phyloP scores from a whole-genome alignment of 2,113 vertebrate genomes.

The Crypturellus undulatus region DNA sequence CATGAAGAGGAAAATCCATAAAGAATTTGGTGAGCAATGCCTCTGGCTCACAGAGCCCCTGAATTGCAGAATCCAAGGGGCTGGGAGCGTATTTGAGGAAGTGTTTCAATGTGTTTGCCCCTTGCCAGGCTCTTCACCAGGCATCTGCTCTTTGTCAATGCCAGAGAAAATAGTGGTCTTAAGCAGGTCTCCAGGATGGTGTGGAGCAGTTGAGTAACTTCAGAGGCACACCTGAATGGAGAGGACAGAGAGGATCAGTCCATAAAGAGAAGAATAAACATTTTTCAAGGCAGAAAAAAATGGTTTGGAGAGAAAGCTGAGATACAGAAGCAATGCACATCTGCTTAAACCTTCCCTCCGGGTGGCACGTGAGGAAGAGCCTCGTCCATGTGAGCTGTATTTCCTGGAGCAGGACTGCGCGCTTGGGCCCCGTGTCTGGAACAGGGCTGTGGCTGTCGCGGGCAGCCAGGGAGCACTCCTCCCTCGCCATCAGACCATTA shows the following conservation, averaged over 20 bases:
- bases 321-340: not conserved
- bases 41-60: not conserved
- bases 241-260: not conserved
- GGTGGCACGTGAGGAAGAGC: fast-evolving
- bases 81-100: not conserved
- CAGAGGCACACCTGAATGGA: not conserved
- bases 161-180: not conserved
- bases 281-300: not conserved
- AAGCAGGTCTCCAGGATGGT: not conserved
- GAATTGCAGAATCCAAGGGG: not conserved
- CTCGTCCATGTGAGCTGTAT: not conserved
- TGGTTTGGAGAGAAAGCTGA: not conserved
- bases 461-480: constrained; percentile 62
- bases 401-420: not conserved
- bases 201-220: not conserved
- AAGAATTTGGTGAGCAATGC: not conserved
- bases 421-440: constrained; percentile 16
- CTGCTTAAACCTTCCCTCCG: not conserved
- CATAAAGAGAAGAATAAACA: not conserved
- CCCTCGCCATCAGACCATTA: constrained; percentile 49
- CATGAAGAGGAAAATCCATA: not conserved
- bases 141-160: not conserved
- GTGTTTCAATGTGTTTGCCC: no score
- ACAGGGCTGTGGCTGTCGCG: not conserved
- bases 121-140: not conserved